Evolutionary conservation across 2,888 invertebrate genomes (phyloP), one percentile per base, ranked within the genome.

Genomic region (Harpalus rufipes): DNA sequence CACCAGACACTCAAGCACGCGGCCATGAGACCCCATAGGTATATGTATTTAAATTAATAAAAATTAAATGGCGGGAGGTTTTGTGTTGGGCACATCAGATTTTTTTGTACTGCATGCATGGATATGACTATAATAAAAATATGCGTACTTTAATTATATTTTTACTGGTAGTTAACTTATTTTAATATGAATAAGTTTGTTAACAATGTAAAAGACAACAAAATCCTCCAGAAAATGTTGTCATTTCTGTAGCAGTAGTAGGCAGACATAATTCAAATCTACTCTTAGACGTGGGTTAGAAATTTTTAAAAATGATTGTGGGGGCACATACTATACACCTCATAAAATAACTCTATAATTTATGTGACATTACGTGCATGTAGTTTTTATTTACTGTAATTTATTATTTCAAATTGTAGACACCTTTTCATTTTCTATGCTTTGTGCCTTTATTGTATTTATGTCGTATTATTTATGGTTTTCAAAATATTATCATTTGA

Each of bases 331-430:
- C 41, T 80, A 39, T 80, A 61, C 41, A 61, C 61, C 61, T 80
- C 44, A 18, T 80, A 80, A 80, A 80, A 80, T 80, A 61, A 80
- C 61, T 56, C 32, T 80, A 18, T 80, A 39, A 80, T 80, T 80
- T 80, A 80, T 80, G 80, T 41, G 80, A 80, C 61, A 80, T 61
- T 80, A 80, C 80, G 8, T 41, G 39, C 61, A 80, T 80, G 61
- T 80, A 21, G 32, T 58, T 80, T 80, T 80, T 80, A 61, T 78
- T 78, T 8, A 18, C 59, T 18, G 16, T 80, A 41, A 80, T 80
- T 80, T 80, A 80, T 80, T 80, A 61, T 80, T 44, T 61, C 61
- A 80, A 61, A 80, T 61, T 41, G 61, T 32, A 61, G 41, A 80
- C 39, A 61, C 21, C 44, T 61, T 80, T 79, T 59, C 18, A 39